Evolutionary conservation across 2,113 vertebrate genomes (phyloP).

Genomic region (Eurypyga helias): DNA sequence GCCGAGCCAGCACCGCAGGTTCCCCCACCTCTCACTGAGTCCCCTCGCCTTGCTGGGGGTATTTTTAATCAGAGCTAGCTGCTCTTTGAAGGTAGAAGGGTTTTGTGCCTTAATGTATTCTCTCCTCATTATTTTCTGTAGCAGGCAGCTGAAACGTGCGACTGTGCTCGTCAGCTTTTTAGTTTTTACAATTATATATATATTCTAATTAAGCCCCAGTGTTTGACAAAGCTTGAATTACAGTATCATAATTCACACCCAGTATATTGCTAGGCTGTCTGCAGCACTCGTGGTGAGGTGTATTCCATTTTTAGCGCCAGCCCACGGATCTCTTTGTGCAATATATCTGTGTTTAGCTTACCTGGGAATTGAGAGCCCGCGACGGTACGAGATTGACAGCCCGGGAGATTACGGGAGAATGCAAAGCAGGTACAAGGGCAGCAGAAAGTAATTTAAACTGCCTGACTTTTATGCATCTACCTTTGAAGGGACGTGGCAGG

Average conservation of each 20-base stretch:
- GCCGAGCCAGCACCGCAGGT: rapidly evolving
- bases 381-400: constrained; percentile 10
- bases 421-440: constrained; percentile 53
- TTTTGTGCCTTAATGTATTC: constrained; percentile 50
- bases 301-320: constrained; percentile 25
- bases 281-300: constrained; percentile 22
- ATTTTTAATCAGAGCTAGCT: constrained; percentile 46
- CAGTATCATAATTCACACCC: constrained; percentile 64
- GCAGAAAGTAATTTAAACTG: neutral
- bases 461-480: neutral
- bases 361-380: constrained; percentile 26
- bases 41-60: neutral
- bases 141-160: constrained; percentile 56
- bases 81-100: constrained; percentile 53
- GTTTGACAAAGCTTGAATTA: constrained; percentile 74
- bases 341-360: constrained; percentile 22
- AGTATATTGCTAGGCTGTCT: constrained; percentile 20
- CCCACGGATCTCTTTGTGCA: constrained; percentile 33
- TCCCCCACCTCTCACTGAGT: neutral
- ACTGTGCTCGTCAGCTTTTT: constrained; percentile 60
- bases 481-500: rapidly evolving
- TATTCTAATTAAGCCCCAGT: constrained; percentile 75
- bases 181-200: constrained; percentile 65
- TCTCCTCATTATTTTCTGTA: constrained; percentile 64
- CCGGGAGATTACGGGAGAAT: constrained; percentile 19